A percentile compares a stretch with the other conserved stretches of the same genome.
These are phyloP conservation scores for Nanorana parkeri DNA, from an alignment of 2,113 vertebrate species.

Conservation along the genomic window DNA sequence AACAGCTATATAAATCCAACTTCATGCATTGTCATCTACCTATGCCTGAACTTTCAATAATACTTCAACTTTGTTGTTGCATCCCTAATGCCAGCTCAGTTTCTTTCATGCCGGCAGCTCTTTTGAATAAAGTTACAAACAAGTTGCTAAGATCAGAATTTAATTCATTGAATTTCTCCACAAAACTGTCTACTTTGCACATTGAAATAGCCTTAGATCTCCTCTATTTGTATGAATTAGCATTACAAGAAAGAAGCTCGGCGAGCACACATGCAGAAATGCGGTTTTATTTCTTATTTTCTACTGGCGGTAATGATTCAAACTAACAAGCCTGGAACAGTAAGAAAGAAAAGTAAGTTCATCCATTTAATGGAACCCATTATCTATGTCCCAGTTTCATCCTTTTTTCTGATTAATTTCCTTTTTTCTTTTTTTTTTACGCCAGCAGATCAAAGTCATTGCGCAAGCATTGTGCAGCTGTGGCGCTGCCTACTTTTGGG, in stretches of 20 bases:
- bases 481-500: background rate
- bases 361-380: conserved; percentile 25
- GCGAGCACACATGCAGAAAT: background rate
- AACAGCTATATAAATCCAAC: no score
- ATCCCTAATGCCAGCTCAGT: background rate
- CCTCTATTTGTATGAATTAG: conserved; percentile 13
- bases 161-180: background rate
- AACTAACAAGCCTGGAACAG: conserved; percentile 17
- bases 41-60: no score
- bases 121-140: background rate
- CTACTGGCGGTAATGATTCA: background rate
- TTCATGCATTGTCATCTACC: no score
- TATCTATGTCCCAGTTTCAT: conserved; percentile 11
- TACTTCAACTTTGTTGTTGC: no score
- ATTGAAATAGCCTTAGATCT: background rate
- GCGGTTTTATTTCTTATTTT: background rate
- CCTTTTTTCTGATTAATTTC: conserved; percentile 7
- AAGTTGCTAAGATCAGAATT: background rate
- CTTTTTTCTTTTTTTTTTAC: conserved; percentile 17
- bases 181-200: background rate
- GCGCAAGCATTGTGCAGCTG: background rate
- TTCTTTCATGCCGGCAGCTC: background rate
- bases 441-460: background rate
- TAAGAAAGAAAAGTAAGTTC: conserved; percentile 11
- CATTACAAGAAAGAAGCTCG: background rate